Evolutionary conservation across 2,888 invertebrate species (phyloP), one percentile per base, ranked within the genome.

Genomic region (Emmelina monodactyla): DNA sequence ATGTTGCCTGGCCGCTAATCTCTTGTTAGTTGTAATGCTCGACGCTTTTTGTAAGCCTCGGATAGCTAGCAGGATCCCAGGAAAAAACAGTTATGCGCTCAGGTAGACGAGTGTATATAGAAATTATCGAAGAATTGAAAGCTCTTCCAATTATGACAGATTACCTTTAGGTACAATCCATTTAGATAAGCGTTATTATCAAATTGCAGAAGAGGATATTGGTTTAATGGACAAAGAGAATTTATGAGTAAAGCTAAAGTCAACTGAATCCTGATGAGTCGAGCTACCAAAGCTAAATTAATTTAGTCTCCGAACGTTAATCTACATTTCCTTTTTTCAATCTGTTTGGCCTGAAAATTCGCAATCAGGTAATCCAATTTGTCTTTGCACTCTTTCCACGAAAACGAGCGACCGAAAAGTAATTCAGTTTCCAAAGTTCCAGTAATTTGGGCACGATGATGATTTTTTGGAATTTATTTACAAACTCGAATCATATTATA

Each of bases 11-110:
- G 69, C 67, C 71, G 61, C 55, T 68, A 55, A 55, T 58, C 51
- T 65, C 65, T 68, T 68, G 64, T 70, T 63, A 67, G 65, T 67
- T 70, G 69, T 70, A 70, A 69, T 66, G 57, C 58, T 61, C 60
- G 61, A 62, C 60, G 60, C 54, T 69, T 73, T 73, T 75, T 71
- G 71, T 72, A 60, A 62, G 61, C 63, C 61, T 53, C 53, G 39
- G 58, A n/a, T n/a, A n/a, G n/a, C 12, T 7, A 14, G 29, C 12
- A 64, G 61, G 60, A 65, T 64, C 62, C 48, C n/a, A 58, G 58
- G 64, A 57, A 68, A 67, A 65, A 72, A 76, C 78, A 73, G 78
- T 78, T 78, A 76, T 66, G 55, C 51, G 62, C 58, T 58, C 72
- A 73, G 71, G 70, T 72, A 72, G 57, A 59, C 58, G 57, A 52